Conservation (phyloP, 2,797 vertebrate species). For the Mallotus villosus region DNA sequence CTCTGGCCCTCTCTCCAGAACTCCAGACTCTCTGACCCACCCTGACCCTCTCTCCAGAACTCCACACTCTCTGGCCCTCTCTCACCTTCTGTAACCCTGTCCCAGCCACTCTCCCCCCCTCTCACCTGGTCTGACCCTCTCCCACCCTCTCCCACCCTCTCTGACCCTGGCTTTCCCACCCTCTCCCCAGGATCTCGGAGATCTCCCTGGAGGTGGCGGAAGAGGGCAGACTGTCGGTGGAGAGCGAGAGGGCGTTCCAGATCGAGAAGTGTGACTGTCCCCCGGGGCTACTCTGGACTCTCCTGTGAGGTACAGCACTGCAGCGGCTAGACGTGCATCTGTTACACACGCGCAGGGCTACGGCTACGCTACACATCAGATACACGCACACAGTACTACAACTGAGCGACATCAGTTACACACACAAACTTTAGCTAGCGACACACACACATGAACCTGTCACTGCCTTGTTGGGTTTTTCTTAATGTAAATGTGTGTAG, state of each 20-base stretch:
- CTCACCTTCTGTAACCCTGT: too few relatives aligned
- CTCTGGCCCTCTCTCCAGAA: neutral
- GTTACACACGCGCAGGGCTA: neutral
- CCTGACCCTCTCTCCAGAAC: too few relatives aligned
- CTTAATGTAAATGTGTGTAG: neutral
- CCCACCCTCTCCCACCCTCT: too few relatives aligned
- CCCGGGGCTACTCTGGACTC: conserved; percentile 85
- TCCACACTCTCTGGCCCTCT: too few relatives aligned
- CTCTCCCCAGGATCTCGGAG: conserved; percentile 88
- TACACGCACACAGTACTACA: too few relatives aligned
- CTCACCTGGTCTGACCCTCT: too few relatives aligned
- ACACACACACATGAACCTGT: neutral
- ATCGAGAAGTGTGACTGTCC: conserved; percentile 93
- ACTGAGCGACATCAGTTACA: neutral
- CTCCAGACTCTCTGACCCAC: neutral
- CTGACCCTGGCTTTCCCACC: neutral
- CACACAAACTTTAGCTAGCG: conserved; percentile 16
- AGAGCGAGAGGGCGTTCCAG: conserved; percentile 78
- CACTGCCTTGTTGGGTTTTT: neutral
- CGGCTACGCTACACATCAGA: neutral
- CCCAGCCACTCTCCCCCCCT: too few relatives aligned
- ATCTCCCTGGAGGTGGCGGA: conserved; percentile 90
- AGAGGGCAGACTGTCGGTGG: conserved; percentile 67
- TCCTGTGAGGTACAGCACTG: conserved; percentile 88
- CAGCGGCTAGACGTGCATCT: neutral